Evolutionary conservation across 2,113 vertebrate species (phyloP).

Genomic region (Mastomys natalensis): DNA sequence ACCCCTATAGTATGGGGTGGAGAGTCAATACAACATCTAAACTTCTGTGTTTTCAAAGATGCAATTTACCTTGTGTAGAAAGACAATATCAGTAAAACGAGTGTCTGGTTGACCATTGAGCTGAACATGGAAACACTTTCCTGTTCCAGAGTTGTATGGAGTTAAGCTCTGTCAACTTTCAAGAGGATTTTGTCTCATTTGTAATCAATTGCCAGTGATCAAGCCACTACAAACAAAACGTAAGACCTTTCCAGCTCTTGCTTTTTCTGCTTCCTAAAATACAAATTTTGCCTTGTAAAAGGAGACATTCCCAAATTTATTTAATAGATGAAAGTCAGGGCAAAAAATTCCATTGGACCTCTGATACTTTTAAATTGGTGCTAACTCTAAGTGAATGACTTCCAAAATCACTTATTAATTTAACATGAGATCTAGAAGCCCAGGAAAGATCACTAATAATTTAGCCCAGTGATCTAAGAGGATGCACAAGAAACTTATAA

Average conservation of each 20-base stretch:
- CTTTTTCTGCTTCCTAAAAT: too few relatives aligned
- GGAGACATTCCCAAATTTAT: too few relatives aligned
- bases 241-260: background rate
- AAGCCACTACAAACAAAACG: background rate
- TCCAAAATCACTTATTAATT: background rate
- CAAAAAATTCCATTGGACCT: background rate
- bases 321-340: background rate
- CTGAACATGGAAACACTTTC: too few relatives aligned
- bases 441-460: background rate
- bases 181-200: background rate
- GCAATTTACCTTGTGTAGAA: background rate
- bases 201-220: background rate
- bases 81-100: background rate
- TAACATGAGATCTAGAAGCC: background rate
- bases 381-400: background rate
- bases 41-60: background rate
- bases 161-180: background rate
- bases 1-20: background rate
- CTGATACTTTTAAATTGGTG: background rate
- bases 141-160: background rate
- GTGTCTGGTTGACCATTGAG: too few relatives aligned
- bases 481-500: background rate
- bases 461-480: background rate
- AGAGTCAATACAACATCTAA: background rate
- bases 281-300: background rate